Evolutionary conservation across 2,888 invertebrate genomes (phyloP).

Genomic region (Therioaphis trifolii): DNA sequence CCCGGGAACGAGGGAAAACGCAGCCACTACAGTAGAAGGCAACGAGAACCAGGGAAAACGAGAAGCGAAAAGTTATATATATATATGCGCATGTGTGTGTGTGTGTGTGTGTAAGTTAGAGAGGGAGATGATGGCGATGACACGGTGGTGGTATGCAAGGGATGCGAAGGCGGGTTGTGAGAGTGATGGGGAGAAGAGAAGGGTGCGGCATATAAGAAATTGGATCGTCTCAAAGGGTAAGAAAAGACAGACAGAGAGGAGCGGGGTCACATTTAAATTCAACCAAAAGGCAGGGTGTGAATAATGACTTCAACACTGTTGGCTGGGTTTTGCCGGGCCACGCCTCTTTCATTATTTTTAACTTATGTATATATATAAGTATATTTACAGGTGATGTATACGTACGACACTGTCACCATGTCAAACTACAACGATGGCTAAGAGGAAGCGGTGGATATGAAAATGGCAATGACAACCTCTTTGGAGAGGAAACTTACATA

Average conservation of each 20-base stretch:
- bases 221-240: constrained; percentile 25
- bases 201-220: constrained; percentile 14
- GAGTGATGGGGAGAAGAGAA: background rate
- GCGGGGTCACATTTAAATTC: constrained; percentile 48
- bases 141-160: background rate
- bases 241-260: background rate
- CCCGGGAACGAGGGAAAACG: background rate
- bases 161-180: too few relatives aligned
- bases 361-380: constrained; percentile 21
- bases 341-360: constrained; percentile 56
- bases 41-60: background rate
- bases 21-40: background rate
- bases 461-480: background rate
- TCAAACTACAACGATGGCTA: background rate
- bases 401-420: background rate
- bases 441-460: background rate
- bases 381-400: background rate
- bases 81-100: background rate
- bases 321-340: constrained; percentile 34
- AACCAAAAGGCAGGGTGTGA: constrained; percentile 35
- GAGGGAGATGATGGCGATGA: background rate
- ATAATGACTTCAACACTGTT: constrained; percentile 59
- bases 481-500: too few relatives aligned
- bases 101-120: background rate
- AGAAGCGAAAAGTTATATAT: background rate